Evolutionary conservation across 2,888 invertebrate genomes (phyloP).

Genomic region (Dinocampus coccinellae): DNA sequence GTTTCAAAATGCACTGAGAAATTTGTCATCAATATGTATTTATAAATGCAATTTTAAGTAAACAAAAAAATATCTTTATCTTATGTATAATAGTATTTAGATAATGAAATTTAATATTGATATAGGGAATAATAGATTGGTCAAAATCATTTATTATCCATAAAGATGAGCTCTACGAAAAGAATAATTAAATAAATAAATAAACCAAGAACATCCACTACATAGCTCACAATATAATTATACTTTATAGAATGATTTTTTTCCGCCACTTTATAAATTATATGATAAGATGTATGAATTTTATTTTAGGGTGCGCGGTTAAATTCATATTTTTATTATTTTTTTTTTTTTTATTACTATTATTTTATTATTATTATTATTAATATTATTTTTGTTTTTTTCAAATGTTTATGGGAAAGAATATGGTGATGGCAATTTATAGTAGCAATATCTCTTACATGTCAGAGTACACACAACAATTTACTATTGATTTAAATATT

Average conservation of each 20-base stretch:
- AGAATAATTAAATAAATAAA: no score
- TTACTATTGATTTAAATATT: background rate
- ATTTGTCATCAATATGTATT: slow-evolving; percentile 44
- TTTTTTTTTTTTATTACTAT: background rate
- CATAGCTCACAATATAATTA: background rate
- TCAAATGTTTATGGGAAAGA: background rate
- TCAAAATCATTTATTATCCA: background rate
- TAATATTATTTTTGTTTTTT: background rate
- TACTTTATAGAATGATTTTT: background rate
- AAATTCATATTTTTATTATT: background rate
- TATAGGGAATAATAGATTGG: background rate
- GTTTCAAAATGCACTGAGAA: slow-evolving; percentile 19
- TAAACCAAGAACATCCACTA: no score
- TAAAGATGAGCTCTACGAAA: no score
- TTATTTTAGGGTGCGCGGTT: background rate
- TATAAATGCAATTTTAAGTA: slow-evolving; percentile 45
- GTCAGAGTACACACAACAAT: background rate
- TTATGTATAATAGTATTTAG: background rate
- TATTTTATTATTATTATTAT: no score
- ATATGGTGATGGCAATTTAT: background rate
- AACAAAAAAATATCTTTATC: background rate
- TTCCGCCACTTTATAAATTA: background rate
- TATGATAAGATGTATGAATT: background rate
- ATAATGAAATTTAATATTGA: background rate
- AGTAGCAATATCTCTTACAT: background rate